Evolutionary conservation across 1,140 invertebrate species (phyloP).

Genomic region (Listronotus bonariensis): DNA sequence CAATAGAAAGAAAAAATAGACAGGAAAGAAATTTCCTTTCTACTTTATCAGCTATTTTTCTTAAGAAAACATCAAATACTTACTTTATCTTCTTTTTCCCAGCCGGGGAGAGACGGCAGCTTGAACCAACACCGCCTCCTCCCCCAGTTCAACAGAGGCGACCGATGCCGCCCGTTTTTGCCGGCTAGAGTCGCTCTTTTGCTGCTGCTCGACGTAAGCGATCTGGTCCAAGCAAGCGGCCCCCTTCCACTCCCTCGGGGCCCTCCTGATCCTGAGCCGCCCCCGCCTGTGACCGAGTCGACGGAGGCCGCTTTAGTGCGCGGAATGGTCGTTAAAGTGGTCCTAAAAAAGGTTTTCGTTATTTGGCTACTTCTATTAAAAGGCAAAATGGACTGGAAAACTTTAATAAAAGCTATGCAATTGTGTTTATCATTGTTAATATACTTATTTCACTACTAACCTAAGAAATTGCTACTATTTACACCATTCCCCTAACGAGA

Average conservation of each 20-base stretch:
- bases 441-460: too few relatives aligned
- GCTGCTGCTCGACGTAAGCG: slow-evolving; percentile 37
- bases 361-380: too few relatives aligned
- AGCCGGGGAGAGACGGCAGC: slow-evolving; percentile 45
- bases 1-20: too few relatives aligned
- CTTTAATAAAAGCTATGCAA: too few relatives aligned
- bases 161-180: slow-evolving; percentile 39
- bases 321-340: slow-evolving; percentile 33
- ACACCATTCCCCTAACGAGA: too few relatives aligned
- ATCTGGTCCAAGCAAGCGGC: slow-evolving; percentile 40
- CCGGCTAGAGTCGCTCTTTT: slow-evolving; percentile 42
- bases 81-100: slow-evolving; percentile 17
- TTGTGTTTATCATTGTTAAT: too few relatives aligned
- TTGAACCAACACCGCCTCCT: slow-evolving; percentile 49
- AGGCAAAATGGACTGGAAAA: too few relatives aligned
- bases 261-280: slow-evolving; percentile 6
- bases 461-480: too few relatives aligned
- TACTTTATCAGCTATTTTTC: neutral
- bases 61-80: neutral
- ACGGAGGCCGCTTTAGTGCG: slow-evolving; percentile 29
- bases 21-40: too few relatives aligned
- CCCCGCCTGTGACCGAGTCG: slow-evolving; percentile 34
- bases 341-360: neutral
- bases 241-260: slow-evolving; percentile 15
- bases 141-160: slow-evolving; percentile 51